Evolutionary conservation across 2,888 invertebrate species (phyloP).

Genomic region (Agrochola lota): DNA sequence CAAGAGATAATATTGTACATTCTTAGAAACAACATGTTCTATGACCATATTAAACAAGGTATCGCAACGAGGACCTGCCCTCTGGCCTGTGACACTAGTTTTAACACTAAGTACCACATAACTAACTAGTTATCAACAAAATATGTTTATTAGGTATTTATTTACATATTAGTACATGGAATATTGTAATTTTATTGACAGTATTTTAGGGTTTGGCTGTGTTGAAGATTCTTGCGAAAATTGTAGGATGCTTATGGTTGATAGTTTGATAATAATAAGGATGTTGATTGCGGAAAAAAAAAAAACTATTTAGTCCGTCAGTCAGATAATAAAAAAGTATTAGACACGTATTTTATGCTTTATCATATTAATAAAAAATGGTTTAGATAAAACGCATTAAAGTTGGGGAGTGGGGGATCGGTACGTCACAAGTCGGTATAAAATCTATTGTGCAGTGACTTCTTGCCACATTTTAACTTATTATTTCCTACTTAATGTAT

Average conservation of each 20-base stretch:
- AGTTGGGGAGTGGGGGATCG: too few relatives aligned
- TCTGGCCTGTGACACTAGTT: constrained; percentile 39
- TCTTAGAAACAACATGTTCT: constrained; percentile 1
- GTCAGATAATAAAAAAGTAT: too few relatives aligned
- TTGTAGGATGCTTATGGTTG: background rate
- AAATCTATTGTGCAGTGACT: too few relatives aligned
- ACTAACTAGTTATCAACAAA: constrained; percentile 28
- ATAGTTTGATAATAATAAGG: background rate
- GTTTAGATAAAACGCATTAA: too few relatives aligned
- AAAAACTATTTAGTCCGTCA: too few relatives aligned
- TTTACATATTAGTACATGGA: constrained; percentile 31
- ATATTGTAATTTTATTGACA: constrained; percentile 27
- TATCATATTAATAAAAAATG: too few relatives aligned
- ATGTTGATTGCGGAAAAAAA: too few relatives aligned
- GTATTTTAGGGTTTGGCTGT: background rate
- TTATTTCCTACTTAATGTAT: too few relatives aligned
- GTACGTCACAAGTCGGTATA: too few relatives aligned
- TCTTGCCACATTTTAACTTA: too few relatives aligned
- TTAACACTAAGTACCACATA: constrained; percentile 20
- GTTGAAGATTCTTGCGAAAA: background rate
- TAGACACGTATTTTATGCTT: too few relatives aligned
- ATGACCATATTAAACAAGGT: constrained; percentile 21
- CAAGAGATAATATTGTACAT: constrained; percentile 32
- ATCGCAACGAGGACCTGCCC: constrained; percentile 6
- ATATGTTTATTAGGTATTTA: constrained; percentile 51